Evolutionary conservation across 2,888 invertebrate species (phyloP).

Genomic region (Antheraea yamamai): DNA sequence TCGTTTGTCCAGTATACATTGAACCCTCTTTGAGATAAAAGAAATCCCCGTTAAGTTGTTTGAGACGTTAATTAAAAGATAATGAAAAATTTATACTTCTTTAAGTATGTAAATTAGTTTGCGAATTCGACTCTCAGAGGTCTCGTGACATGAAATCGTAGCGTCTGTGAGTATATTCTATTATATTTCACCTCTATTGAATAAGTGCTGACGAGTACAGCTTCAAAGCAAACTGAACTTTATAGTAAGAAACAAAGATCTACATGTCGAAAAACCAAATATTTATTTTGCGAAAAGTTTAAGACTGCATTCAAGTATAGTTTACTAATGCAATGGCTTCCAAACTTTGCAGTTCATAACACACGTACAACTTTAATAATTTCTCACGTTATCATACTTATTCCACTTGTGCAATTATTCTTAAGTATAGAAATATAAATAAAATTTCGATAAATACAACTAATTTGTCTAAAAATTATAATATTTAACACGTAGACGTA

Average conservation of each 20-base stretch:
- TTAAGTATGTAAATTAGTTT: slow-evolving; percentile 65
- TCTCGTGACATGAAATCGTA: background rate
- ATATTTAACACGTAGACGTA: too few species aligned
- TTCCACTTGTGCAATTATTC: too few species aligned
- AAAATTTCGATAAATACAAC: too few species aligned
- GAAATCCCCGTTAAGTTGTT: slow-evolving; percentile 41
- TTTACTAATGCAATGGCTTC: too few species aligned
- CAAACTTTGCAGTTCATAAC: too few species aligned
- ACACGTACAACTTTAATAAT: too few species aligned
- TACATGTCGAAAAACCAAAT: too few species aligned
- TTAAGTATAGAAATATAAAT: too few species aligned
- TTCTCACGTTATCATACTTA: too few species aligned
- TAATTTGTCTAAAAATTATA: too few species aligned
- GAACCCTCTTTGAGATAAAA: slow-evolving; percentile 5
- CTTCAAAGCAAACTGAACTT: background rate
- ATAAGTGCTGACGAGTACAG: background rate
- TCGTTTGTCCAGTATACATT: background rate
- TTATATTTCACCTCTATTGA: background rate
- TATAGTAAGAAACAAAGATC: background rate
- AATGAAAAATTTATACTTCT: slow-evolving; percentile 60
- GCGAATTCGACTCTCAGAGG: slow-evolving; percentile 36
- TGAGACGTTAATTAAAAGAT: slow-evolving; percentile 65
- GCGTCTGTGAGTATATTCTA: background rate
- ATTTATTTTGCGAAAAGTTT: too few species aligned
- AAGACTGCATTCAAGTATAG: too few species aligned